Evolutionary conservation across 2,888 invertebrate genomes (phyloP), one percentile per base, ranked within the genome.

Genomic region (Prenolepis imparis): DNA sequence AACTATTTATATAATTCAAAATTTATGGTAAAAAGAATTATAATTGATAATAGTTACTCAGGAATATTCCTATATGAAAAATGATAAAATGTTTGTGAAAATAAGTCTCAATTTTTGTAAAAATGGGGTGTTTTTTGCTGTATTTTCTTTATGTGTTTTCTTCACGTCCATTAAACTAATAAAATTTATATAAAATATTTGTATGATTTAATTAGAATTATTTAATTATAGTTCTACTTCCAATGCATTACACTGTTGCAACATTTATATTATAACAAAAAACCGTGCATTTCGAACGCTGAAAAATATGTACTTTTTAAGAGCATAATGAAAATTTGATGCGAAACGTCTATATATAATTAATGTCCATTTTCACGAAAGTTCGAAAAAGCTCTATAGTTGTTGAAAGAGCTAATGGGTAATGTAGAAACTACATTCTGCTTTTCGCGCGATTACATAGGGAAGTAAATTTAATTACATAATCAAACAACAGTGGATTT

Each of bases 381-480:
- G 39, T 61, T 32, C 9, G 52, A 28, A 77, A 67, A 36, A 67
- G 36, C 15, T 39, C 39, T 18, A 44, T 39, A 15, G 55, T 55
- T 55, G 39, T 39, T 18, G 12, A 18, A 24, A 39, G 8, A 24
- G 55, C 15, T 52, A 55, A 77, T 55, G 55, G n/a, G 36, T 67
- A 77, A 67, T 55, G 41, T 28, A 36, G 18, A 67, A 9, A 15
- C 48, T 57, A 67, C 12, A 55, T 77, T 77, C 24, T 67, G 36
- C 24, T 28, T 28, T 44, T 18, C 9, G 8, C 28, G 3, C 52
- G 28, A 52, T 75, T 21, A 18, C 39, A 52, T 18, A n/a, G 41
- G 0, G 5, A n/a, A 21, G 5, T 32, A 28, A 80, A 88, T 88
- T 86, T 82, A 88, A 88, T 88, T 88, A 86, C 64, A 78, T 74